phyloP scores from a whole-genome alignment of 2,113 vertebrate genomes.

The Spea multiplicata region DNA sequence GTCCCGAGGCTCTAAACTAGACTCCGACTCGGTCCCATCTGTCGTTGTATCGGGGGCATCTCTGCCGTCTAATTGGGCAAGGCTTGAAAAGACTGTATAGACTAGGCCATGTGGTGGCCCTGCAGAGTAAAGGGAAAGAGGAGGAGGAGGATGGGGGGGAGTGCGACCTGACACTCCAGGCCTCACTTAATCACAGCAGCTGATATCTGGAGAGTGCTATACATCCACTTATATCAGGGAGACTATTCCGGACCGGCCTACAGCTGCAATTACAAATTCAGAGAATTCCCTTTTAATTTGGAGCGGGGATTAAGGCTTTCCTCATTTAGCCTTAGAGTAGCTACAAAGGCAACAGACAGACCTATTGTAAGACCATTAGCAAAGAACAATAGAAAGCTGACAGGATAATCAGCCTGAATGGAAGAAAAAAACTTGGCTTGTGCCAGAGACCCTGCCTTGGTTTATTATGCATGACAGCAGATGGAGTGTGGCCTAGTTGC shows the following conservation, averaged over 20 bases:
- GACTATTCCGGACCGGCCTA: constrained; percentile 58
- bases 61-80: constrained; percentile 53
- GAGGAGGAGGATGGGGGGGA: constrained; percentile 18
- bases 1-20: constrained; percentile 50
- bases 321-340: constrained; percentile 52
- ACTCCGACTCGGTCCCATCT: constrained; percentile 64
- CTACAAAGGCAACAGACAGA: constrained; percentile 70
- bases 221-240: constrained; percentile 56
- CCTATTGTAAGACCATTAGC: constrained; percentile 70
- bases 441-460: constrained; percentile 61
- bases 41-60: constrained; percentile 62
- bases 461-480: constrained; percentile 70
- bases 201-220: constrained; percentile 55
- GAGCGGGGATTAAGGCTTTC: constrained; percentile 59
- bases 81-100: constrained; percentile 63
- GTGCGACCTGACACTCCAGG: constrained; percentile 62
- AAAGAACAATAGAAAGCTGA: constrained; percentile 69
- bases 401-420: constrained; percentile 65
- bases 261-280: constrained; percentile 62
- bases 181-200: constrained; percentile 64
- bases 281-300: constrained; percentile 61
- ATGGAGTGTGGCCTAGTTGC: constrained; percentile 74
- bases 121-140: constrained; percentile 2
- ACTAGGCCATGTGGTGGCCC: constrained; percentile 60
- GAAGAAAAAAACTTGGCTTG: constrained; percentile 66